Evolutionary conservation across 2,113 vertebrate species (phyloP).

Genomic region (Python bivittatus): DNA sequence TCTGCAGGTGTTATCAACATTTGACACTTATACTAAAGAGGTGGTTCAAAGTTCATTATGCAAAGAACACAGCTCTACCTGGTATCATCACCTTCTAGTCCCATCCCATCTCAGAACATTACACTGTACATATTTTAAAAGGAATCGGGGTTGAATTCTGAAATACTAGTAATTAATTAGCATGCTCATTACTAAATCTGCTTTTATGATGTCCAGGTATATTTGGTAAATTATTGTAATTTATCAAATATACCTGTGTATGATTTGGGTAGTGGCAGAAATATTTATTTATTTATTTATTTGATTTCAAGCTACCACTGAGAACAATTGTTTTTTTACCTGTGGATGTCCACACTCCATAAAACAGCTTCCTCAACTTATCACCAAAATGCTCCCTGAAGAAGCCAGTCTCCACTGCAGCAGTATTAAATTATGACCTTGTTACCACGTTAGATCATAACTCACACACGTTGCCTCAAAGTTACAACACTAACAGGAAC

Average conservation of each 20-base stretch:
- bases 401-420: constrained; percentile 16
- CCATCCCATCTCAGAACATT: neutral
- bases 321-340: neutral
- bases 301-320: neutral
- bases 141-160: constrained; percentile 51
- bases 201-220: neutral
- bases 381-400: neutral
- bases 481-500: constrained; percentile 62
- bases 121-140: constrained; percentile 40
- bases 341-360: neutral
- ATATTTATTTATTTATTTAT: neutral
- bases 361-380: constrained; percentile 25
- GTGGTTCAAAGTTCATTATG: neutral
- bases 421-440: constrained; percentile 46
- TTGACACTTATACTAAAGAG: neutral
- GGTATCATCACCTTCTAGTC: neutral
- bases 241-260: neutral
- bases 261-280: neutral
- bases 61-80: neutral
- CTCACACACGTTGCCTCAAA: constrained; percentile 41
- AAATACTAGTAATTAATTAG: neutral
- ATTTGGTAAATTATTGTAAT: neutral
- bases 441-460: constrained; percentile 40
- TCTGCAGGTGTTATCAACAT: neutral
- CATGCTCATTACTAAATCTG: neutral